phyloP scores from a whole-genome alignment of 2,113 vertebrate species.

The Planiliza haematocheilus region DNA sequence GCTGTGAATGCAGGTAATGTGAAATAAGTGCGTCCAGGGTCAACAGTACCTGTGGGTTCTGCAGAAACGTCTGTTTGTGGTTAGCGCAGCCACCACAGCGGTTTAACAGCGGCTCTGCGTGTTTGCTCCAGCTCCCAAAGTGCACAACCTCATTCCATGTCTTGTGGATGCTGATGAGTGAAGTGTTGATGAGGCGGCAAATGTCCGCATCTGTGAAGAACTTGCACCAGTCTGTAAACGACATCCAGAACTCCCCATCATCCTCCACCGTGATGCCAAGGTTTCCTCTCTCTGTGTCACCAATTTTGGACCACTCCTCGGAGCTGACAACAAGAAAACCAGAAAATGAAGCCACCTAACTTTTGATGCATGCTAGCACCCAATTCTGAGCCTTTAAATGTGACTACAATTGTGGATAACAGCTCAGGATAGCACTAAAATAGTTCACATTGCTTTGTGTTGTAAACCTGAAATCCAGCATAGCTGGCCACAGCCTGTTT shows the following conservation, averaged over 20 bases:
- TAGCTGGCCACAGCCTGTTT: neutral
- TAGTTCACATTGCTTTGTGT: no score
- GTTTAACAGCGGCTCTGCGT: slow-evolving; percentile 87
- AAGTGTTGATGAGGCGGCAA: slow-evolving; percentile 92
- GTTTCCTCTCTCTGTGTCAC: slow-evolving; percentile 82
- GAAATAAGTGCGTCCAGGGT: neutral
- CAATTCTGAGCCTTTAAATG: slow-evolving; percentile 8
- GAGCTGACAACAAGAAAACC: slow-evolving; percentile 81
- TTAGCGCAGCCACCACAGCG: slow-evolving; percentile 93
- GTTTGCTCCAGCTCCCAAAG: slow-evolving; percentile 87
- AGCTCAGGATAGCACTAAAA: no score
- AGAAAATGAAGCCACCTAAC: neutral
- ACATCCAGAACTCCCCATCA: slow-evolving; percentile 99
- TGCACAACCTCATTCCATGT: slow-evolving; percentile 87
- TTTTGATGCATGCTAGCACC: no score
- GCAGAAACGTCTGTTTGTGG: slow-evolving; percentile 89
- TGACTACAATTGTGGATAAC: neutral
- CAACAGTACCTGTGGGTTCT: slow-evolving; percentile 93
- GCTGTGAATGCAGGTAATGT: neutral
- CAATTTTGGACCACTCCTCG: slow-evolving; percentile 93
- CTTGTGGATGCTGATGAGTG: slow-evolving; percentile 88
- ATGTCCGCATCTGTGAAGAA: slow-evolving; percentile 89
- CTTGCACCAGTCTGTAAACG: slow-evolving; percentile 92
- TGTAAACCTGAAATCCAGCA: no score
- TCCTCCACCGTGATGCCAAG: slow-evolving; percentile 90